These are phyloP conservation scores for Hippocampus abdominalis DNA, from an alignment of 2,113 vertebrate genomes.

Conservation along the genomic window DNA sequence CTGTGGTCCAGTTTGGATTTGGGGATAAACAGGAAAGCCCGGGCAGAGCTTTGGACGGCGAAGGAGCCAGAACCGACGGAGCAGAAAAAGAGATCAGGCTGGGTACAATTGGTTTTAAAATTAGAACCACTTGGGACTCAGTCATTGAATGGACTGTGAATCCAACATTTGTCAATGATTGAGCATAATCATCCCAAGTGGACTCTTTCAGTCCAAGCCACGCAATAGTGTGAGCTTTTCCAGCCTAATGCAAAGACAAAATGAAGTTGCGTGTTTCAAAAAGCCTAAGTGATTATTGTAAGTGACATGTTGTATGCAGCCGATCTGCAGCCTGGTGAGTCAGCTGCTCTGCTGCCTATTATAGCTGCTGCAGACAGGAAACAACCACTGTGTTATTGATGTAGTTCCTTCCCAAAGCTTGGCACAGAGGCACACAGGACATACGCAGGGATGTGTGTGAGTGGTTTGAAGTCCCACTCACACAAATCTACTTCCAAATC, in stretches of 20 bases:
- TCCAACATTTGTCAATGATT: not conserved
- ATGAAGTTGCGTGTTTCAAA: constrained; percentile 26
- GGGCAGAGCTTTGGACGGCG: constrained; percentile 48
- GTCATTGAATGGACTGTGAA: not conserved
- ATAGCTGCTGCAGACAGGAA: constrained; percentile 55
- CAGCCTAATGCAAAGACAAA: not conserved
- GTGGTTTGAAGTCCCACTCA: not conserved
- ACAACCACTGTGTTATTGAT: constrained; percentile 57
- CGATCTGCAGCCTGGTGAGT: constrained; percentile 50
- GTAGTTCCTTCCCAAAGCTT: constrained; percentile 59
- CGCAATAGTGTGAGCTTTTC: not conserved
- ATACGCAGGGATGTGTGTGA: constrained; percentile 31
- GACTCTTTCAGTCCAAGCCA: not conserved
- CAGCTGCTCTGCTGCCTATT: constrained; percentile 38
- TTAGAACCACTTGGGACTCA: not conserved
- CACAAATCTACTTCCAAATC: not conserved
- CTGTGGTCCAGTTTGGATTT: constrained; percentile 64
- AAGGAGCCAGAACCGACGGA: constrained; percentile 47
- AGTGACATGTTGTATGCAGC: constrained; percentile 37
- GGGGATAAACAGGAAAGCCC: constrained; percentile 53
- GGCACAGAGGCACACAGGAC: constrained; percentile 57
- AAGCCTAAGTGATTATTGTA: constrained; percentile 38
- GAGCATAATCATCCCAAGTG: not conserved
- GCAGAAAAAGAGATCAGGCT: not conserved
- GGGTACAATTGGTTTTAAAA: not conserved